Evolutionary conservation across 1,140 invertebrate genomes (phyloP).

Genomic region (Caenorhabditis brenneri): DNA sequence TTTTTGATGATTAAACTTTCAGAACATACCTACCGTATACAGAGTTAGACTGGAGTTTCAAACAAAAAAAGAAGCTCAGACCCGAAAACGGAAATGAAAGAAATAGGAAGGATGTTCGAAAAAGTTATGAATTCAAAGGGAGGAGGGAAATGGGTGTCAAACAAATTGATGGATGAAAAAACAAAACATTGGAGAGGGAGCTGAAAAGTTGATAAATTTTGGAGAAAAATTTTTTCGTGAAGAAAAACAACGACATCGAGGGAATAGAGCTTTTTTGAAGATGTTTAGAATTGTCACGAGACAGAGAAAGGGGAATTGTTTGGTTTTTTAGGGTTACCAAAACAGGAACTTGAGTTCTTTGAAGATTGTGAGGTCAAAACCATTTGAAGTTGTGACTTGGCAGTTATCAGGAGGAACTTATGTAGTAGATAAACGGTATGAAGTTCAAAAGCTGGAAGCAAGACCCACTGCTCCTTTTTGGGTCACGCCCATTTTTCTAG

Average conservation of each 20-base stretch:
- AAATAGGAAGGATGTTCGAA: background rate
- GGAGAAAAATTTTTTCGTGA: background rate
- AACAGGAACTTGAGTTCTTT: background rate
- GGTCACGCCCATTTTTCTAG: background rate
- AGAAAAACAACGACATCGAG: conserved; percentile 9
- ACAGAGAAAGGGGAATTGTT: background rate
- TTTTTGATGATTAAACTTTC: too few species aligned
- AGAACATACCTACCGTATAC: too few species aligned
- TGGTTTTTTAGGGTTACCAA: background rate
- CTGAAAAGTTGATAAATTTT: conserved; percentile 30
- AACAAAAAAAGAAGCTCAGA: background rate
- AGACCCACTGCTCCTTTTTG: background rate
- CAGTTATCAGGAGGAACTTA: too few species aligned
- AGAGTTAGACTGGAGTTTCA: too few species aligned
- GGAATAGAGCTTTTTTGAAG: background rate
- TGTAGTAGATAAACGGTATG: too few species aligned
- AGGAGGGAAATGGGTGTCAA: background rate
- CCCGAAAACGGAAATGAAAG: background rate
- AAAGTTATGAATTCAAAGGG: background rate
- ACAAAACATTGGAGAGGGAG: background rate
- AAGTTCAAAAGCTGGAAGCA: too few species aligned
- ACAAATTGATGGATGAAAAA: conserved; percentile 17
- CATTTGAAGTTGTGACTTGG: too few species aligned
- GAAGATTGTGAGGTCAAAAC: background rate
- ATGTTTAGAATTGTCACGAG: conserved; percentile 10